These are phyloP conservation scores for Athene noctua DNA, from an alignment of 2,113 vertebrate species.

Conservation along the genomic window DNA sequence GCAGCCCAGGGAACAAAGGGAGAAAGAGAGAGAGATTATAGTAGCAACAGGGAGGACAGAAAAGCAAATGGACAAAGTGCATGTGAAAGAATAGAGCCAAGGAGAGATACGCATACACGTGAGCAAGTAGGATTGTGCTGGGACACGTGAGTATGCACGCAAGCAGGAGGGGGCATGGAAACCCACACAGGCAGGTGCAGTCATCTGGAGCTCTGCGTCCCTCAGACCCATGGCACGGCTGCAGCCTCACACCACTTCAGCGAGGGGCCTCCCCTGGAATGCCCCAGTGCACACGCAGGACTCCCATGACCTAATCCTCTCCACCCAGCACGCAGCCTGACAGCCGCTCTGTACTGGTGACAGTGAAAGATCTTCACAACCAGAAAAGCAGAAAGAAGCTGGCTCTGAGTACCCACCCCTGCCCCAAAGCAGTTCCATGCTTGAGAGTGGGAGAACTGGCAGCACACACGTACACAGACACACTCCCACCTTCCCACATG, in stretches of 20 bases:
- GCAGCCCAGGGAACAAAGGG: constrained; percentile 37
- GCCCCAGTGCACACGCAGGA: accelerated
- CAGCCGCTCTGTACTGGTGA: neutral
- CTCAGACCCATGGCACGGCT: neutral
- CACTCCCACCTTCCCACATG: neutral
- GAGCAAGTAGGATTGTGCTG: neutral
- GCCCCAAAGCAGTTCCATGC: neutral
- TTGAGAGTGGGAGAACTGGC: neutral
- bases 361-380: neutral
- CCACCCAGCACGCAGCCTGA: neutral
- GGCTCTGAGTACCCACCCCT: neutral
- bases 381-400: neutral
- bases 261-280: neutral
- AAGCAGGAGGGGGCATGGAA: neutral
- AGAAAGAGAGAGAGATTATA: neutral
- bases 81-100: neutral
- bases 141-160: neutral
- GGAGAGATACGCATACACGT: neutral
- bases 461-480: neutral
- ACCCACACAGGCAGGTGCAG: neutral
- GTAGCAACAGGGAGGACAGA: constrained; percentile 4
- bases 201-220: neutral
- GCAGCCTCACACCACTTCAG: neutral
- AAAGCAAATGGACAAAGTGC: constrained; percentile 20
- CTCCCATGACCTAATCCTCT: neutral